Conservation (phyloP, 2,888 invertebrate species). For the Cyaniris semiargus region DNA sequence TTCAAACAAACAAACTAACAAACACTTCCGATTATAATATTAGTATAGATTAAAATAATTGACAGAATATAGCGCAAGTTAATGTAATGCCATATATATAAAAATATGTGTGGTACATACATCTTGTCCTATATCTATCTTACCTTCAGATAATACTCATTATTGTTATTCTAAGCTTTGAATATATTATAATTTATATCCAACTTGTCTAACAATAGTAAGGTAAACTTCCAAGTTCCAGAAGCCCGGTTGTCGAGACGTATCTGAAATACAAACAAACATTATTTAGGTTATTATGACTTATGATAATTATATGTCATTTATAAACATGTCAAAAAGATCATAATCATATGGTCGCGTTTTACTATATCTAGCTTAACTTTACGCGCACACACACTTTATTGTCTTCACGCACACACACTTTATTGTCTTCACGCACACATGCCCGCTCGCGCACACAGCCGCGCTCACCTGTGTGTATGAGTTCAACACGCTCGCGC, state of each 20-base stretch:
- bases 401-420: constrained; percentile 56
- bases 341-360: constrained; percentile 48
- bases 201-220: not conserved
- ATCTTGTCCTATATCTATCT: not conserved
- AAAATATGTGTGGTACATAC: too few species aligned
- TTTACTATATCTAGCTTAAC: constrained; percentile 49
- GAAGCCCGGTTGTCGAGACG: not conserved
- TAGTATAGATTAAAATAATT: too few species aligned
- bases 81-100: too few species aligned
- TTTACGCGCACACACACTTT: constrained; percentile 52
- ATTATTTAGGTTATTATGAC: not conserved
- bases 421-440: constrained; percentile 55
- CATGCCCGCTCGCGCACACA: constrained; percentile 48
- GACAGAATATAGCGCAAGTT: too few species aligned
- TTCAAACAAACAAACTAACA: too few species aligned
- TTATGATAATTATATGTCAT: constrained; percentile 20
- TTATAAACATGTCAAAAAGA: constrained; percentile 43
- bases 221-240: constrained; percentile 2
- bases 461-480: constrained; percentile 49
- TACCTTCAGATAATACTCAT: not conserved
- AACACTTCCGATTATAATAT: too few species aligned
- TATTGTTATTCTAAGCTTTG: not conserved
- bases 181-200: too few species aligned
- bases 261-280: constrained; percentile 1
- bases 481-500: constrained; percentile 61